Conservation (phyloP, 1,140 invertebrate species). For the Phthorimaea operculella region DNA sequence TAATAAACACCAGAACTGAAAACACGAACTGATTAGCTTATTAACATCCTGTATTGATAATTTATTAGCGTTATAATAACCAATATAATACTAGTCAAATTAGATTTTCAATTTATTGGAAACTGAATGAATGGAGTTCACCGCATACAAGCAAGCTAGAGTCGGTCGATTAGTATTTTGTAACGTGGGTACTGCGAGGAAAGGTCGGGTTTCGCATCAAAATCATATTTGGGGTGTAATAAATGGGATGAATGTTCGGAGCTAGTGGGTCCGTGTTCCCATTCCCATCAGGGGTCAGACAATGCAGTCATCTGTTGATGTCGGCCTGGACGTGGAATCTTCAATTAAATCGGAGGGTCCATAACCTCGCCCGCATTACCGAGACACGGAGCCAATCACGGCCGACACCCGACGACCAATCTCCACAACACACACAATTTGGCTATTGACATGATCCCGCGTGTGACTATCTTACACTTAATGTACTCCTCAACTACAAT, state of each 20-base stretch:
- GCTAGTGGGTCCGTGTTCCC: neutral
- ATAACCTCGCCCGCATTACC: constrained; percentile 49
- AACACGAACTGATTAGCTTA: neutral
- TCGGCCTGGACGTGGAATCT: constrained; percentile 39
- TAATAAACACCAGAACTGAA: neutral
- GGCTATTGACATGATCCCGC: neutral
- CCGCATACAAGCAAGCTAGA: no score
- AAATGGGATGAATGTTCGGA: neutral
- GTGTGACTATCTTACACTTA: neutral
- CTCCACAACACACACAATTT: constrained; percentile 1
- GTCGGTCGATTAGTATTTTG: no score
- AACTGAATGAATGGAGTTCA: neutral
- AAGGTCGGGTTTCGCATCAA: neutral
- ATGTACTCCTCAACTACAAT: neutral
- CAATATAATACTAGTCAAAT: neutral
- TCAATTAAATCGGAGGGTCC: constrained; percentile 57
- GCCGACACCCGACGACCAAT: constrained; percentile 20
- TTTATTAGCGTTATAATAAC: neutral
- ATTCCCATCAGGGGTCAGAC: constrained; percentile 9
- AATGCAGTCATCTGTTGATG: constrained; percentile 17
- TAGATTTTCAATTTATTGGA: neutral
- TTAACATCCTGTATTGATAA: neutral
- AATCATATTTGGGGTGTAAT: neutral
- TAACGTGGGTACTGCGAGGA: neutral
- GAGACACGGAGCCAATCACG: constrained; percentile 43